Percentiles rank a stretch among this genome's conserved stretches.
These are phyloP conservation scores for Netelia inedita DNA, from an alignment of 2,888 invertebrate species.

Conservation along the genomic window DNA sequence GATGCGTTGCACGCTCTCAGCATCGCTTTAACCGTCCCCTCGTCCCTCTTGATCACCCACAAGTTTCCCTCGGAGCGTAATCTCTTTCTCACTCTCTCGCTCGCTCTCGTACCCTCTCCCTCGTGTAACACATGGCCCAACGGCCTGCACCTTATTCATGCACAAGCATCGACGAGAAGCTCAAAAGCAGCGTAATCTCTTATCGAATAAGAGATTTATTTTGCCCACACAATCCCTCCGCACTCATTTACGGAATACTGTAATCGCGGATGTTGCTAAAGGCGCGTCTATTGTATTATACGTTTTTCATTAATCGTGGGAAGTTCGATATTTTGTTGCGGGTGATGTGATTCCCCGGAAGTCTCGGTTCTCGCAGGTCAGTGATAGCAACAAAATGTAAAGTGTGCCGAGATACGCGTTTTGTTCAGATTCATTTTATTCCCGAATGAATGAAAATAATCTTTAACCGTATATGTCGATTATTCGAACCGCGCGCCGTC, in stretches of 20 bases:
- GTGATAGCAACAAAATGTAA: background rate
- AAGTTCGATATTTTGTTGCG: conserved; percentile 6
- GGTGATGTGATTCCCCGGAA: conserved; percentile 30
- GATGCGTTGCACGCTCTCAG: conserved; percentile 78
- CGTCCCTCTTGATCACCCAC: conserved; percentile 56
- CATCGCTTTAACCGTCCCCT: conserved; percentile 61
- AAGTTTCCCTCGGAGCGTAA: conserved; percentile 56
- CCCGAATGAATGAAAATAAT: background rate
- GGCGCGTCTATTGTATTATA: background rate
- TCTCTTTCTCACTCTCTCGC: conserved; percentile 49
- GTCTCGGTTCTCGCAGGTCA: conserved; percentile 6
- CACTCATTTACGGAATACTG: background rate
- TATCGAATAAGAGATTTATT: conserved; percentile 49
- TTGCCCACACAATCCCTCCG: background rate
- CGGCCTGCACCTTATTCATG: conserved; percentile 57
- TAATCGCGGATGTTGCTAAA: background rate
- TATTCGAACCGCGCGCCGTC: background rate
- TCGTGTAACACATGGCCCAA: conserved; percentile 80
- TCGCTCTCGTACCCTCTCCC: conserved; percentile 60
- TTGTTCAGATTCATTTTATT: background rate
- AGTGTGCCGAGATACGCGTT: background rate
- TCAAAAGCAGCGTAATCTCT: conserved; percentile 49
- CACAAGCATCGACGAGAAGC: conserved; percentile 35
- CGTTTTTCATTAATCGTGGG: background rate
- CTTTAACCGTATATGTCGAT: background rate